phyloP scores from a whole-genome alignment of 2,113 vertebrate species.

The Tamias sibiricus region DNA sequence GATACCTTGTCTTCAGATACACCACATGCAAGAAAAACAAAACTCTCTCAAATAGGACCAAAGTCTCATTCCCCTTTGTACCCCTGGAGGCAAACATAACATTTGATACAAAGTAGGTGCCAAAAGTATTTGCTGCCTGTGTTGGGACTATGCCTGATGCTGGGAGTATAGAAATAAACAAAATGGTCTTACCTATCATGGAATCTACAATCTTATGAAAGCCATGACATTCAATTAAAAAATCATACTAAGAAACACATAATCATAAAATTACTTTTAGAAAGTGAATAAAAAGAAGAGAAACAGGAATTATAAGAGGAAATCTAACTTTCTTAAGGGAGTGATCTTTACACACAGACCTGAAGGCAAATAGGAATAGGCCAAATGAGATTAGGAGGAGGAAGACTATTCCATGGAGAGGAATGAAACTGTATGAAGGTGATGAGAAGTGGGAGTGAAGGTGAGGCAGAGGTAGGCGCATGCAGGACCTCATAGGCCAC shows the following conservation, averaged over 20 bases:
- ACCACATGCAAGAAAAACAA: background rate
- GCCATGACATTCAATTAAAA: background rate
- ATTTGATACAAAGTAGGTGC: background rate
- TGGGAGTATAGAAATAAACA: background rate
- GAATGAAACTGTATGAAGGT: background rate
- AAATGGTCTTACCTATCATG: background rate
- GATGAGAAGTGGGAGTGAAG: background rate
- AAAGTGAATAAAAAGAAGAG: conserved; percentile 27
- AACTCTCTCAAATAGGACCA: background rate
- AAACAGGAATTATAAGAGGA: background rate
- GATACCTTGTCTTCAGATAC: conserved; percentile 3
- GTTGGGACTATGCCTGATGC: background rate
- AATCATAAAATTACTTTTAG: background rate
- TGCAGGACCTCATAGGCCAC: accelerated
- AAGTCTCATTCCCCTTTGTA: background rate
- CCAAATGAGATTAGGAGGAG: background rate
- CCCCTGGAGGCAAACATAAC: background rate
- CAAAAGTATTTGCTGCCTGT: background rate
- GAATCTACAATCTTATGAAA: background rate
- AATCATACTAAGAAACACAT: conserved; percentile 20
- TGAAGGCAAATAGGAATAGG: background rate
- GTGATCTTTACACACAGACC: background rate
- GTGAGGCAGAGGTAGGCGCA: background rate
- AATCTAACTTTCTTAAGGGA: conserved; percentile 6
- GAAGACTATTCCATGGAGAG: background rate